Conservation (phyloP, 2,888 invertebrate genomes). For the Sarcophaga rosellei region DNA sequence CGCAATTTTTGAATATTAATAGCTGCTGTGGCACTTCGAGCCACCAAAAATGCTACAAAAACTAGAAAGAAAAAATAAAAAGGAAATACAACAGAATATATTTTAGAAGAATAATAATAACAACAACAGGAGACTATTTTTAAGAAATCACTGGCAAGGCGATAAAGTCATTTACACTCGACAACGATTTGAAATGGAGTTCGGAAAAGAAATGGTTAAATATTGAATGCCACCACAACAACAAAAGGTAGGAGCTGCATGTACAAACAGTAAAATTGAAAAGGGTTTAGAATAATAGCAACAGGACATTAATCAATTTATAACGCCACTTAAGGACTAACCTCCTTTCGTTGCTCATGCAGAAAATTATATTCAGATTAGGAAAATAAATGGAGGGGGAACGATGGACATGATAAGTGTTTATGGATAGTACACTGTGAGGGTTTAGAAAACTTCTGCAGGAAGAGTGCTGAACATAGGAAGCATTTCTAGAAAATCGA, state of each 20-base stretch:
- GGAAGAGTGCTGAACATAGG: too few relatives aligned
- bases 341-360: too few relatives aligned
- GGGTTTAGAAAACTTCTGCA: too few relatives aligned
- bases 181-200: slow-evolving; percentile 48
- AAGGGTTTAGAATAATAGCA: not conserved
- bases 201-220: not conserved
- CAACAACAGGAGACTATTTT: slow-evolving; percentile 11
- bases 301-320: too few relatives aligned
- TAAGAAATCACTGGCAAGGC: slow-evolving; percentile 63
- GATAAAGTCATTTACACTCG: slow-evolving; percentile 73
- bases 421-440: too few relatives aligned
- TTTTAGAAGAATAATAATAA: slow-evolving; percentile 12
- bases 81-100: not conserved
- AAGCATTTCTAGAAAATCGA: too few relatives aligned
- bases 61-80: slow-evolving; percentile 49
- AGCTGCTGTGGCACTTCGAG: slow-evolving; percentile 72
- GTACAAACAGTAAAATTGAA: not conserved
- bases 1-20: slow-evolving; percentile 81
- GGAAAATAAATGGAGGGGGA: too few relatives aligned
- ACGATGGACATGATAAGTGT: too few relatives aligned
- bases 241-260: not conserved
- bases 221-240: not conserved
- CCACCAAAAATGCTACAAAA: slow-evolving; percentile 47
- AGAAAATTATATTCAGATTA: too few relatives aligned
- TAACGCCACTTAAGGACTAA: too few relatives aligned